Conservation (phyloP, 2,113 vertebrate species). For the Alouatta palliata region DNA sequence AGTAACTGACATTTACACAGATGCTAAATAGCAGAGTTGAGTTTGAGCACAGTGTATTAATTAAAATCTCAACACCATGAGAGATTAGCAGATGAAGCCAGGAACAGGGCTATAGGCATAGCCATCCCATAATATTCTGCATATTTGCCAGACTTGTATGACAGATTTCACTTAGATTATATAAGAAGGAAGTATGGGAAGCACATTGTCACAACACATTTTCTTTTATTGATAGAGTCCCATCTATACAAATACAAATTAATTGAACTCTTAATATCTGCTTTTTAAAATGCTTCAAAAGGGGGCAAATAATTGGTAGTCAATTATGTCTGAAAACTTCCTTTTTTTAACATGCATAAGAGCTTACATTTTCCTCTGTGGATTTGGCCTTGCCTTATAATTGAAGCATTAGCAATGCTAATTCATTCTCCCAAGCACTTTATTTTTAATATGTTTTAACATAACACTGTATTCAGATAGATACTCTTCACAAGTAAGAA, state of each 20-base stretch:
- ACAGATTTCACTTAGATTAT: neutral
- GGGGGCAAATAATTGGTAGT: neutral
- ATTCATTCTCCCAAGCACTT: constrained; percentile 16
- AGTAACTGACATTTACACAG: neutral
- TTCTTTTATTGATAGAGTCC: neutral
- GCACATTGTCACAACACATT: neutral
- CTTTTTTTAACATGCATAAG: neutral
- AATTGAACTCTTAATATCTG: neutral
- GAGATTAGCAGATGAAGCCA: neutral
- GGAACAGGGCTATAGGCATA: neutral
- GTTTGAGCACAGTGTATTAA: neutral
- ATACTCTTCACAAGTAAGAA: neutral
- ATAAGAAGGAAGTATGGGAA: neutral
- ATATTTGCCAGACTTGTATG: neutral
- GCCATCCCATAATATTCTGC: neutral
- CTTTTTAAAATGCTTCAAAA: neutral
- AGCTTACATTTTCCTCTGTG: neutral
- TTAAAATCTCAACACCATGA: neutral
- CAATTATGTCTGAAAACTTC: neutral
- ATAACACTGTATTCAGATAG: neutral
- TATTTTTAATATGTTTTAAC: constrained; percentile 18
- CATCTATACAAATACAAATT: constrained; percentile 17
- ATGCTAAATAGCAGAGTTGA: neutral
- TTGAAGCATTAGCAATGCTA: neutral
- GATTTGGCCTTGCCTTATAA: constrained; percentile 20